Percentiles rank a stretch among this genome's conserved stretches.
phyloP scores from a whole-genome alignment of 2,888 invertebrate genomes.

The Synergus japonicus region DNA sequence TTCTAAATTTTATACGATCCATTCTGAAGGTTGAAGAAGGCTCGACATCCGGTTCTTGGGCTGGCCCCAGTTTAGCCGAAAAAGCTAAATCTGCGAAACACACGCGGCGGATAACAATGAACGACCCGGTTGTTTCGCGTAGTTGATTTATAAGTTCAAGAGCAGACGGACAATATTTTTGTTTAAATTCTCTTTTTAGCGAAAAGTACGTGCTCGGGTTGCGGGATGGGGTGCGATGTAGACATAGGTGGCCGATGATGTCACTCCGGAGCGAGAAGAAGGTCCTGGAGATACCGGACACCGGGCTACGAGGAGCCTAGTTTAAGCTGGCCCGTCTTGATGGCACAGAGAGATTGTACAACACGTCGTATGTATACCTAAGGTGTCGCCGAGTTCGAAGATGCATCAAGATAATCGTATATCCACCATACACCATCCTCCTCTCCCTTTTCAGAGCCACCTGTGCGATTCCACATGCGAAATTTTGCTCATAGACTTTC shows the following conservation, averaged over 20 bases:
- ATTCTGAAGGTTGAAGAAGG: not conserved
- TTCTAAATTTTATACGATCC: no score
- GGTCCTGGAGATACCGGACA: conserved; percentile 62
- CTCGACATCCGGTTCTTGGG: not conserved
- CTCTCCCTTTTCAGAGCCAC: conserved; percentile 5
- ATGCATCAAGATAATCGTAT: conserved; percentile 64
- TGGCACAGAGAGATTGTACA: conserved; percentile 72
- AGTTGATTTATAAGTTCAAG: conserved; percentile 71
- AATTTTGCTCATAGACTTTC: not conserved
- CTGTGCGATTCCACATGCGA: conserved; percentile 26
- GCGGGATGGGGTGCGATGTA: conserved; percentile 59
- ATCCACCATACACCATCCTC: conserved; percentile 18
- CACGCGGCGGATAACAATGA: conserved; percentile 18
- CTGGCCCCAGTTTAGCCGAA: not conserved
- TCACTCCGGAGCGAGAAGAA: conserved; percentile 62
- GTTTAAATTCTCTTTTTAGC: conserved; percentile 66
- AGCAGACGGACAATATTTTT: conserved; percentile 68
- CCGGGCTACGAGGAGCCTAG: conserved; percentile 67
- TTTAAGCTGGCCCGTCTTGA: conserved; percentile 71
- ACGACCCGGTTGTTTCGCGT: conserved; percentile 11
- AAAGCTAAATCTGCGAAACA: not conserved
- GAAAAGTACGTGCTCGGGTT: conserved; percentile 60
- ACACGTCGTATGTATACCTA: conserved; percentile 67
- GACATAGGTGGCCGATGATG: conserved; percentile 71
- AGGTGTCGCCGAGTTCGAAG: conserved; percentile 70